Conservation (phyloP, 2,888 invertebrate genomes). For the Gibbula magus region DNA sequence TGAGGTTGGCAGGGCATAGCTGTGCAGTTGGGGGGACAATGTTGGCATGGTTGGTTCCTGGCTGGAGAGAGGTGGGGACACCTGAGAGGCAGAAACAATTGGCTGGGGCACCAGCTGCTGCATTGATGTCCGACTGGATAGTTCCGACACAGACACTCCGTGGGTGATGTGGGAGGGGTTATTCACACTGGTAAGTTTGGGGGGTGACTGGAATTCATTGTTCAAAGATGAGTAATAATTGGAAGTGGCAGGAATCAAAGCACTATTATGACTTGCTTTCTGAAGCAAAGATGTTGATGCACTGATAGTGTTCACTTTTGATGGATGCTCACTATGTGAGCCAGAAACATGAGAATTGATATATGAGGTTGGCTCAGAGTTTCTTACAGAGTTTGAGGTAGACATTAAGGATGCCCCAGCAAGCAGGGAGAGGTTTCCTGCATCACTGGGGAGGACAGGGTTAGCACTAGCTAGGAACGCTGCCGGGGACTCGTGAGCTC, state of each 20-base stretch:
- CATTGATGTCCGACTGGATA: neutral
- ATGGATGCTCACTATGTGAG: neutral
- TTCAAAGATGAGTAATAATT: neutral
- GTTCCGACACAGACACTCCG: neutral
- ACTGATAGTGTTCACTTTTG: neutral
- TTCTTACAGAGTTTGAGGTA: neutral
- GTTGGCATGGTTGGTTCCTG: neutral
- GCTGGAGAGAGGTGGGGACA: conserved; percentile 32
- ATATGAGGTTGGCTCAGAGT: neutral
- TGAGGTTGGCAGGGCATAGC: conserved; percentile 38
- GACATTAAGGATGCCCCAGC: neutral
- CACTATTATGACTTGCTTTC: neutral
- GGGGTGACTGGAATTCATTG: conserved; percentile 7
- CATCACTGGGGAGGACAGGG: conserved; percentile 15
- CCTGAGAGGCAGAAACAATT: conserved; percentile 56
- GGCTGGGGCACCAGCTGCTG: conserved; percentile 58
- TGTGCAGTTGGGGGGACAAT: conserved; percentile 33
- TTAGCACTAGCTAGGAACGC: conserved; percentile 18
- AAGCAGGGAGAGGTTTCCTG: neutral
- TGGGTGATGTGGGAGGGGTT: neutral
- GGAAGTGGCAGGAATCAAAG: neutral
- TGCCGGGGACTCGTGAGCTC: neutral
- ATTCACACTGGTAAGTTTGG: neutral
- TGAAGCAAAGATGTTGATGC: neutral
- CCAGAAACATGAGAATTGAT: neutral